phyloP scores from a whole-genome alignment of 2,113 vertebrate species.

The Hippopotamus amphibius region DNA sequence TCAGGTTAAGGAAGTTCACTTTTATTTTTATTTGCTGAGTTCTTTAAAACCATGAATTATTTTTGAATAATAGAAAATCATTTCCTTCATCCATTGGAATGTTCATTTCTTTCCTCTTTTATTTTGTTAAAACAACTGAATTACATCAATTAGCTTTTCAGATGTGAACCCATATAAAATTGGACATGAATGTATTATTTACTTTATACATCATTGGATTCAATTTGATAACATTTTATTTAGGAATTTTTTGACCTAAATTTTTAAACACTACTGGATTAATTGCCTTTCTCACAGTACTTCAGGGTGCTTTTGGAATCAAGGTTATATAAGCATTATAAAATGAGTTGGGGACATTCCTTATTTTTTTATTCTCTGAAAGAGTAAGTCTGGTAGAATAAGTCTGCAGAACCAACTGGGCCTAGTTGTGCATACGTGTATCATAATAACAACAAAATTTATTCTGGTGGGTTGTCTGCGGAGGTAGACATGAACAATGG shows the following conservation, averaged over 20 bases:
- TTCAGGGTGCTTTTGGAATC: background rate
- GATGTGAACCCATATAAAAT: conserved; percentile 14
- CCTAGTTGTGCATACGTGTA: background rate
- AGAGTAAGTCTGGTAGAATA: background rate
- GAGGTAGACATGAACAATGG: background rate
- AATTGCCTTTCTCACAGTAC: background rate
- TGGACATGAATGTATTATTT: background rate
- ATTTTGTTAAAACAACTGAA: background rate
- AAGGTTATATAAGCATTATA: conserved; percentile 14
- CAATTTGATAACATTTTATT: conserved; percentile 42
- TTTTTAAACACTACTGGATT: conserved; percentile 3
- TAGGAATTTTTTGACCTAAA: background rate
- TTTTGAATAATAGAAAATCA: conserved; percentile 1
- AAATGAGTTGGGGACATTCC: background rate
- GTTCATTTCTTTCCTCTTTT: conserved; percentile 8
- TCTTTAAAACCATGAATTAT: conserved; percentile 46
- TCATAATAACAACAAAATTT: background rate
- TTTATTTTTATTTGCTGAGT: conserved; percentile 47
- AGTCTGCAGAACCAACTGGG: background rate
- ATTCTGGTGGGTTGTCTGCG: background rate
- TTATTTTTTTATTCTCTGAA: conserved; percentile 4
- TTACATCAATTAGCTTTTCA: conserved; percentile 34
- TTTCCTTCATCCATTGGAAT: background rate
- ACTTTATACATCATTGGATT: background rate
- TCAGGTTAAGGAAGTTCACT: conserved; percentile 26